Evolutionary conservation across 2,888 invertebrate genomes (phyloP), one percentile per base, ranked within the genome.

Genomic region (Phlogophora meticulosa): DNA sequence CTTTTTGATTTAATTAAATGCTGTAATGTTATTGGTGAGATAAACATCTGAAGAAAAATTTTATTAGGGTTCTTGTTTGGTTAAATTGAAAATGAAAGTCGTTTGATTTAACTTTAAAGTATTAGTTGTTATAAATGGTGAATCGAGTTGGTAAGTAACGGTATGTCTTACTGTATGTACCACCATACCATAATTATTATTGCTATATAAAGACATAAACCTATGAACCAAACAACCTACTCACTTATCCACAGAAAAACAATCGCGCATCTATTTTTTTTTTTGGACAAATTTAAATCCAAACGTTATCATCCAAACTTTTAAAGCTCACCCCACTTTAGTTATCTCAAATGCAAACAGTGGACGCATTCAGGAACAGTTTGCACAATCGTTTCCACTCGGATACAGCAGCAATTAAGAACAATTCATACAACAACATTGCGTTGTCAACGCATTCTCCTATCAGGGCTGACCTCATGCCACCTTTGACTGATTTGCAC

Each of bases 401-500:
- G 81, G 89, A 87, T 87, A 90, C 89, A 87, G 73, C 76, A 80
- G 87, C 84, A 87, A 88, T 82, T 82, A 75, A 77, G 78, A 78
- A 74, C 84, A 83, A 79, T 81, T 85, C 78, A 86, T 84, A 88
- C 84, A 87, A 88, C 83, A 87, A 83, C 85, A 84, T 81, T 83
- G 80, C 87, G 85, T 89, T 92, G 92, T 91, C 90, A 90, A 90
- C 89, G 87, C 82, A 87, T 85, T 80, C 72, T 63, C 78, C 71
- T 82, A 81, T 90, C 86, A 85, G 11, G 74, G 78, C 17, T 90
- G 91, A 93, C 92, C 92, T 86, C 65, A 63, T 78, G 73, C 85
- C 88, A 91, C 91, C 94, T 92, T 83, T 91, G 90, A 90, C 91
- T 92, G 93, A 93, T 93, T 92, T 91, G 92, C 90, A 89, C 86